Base-by-base conservation (phyloP, 2,797 vertebrate species). In the Avahi laniger region DNA sequence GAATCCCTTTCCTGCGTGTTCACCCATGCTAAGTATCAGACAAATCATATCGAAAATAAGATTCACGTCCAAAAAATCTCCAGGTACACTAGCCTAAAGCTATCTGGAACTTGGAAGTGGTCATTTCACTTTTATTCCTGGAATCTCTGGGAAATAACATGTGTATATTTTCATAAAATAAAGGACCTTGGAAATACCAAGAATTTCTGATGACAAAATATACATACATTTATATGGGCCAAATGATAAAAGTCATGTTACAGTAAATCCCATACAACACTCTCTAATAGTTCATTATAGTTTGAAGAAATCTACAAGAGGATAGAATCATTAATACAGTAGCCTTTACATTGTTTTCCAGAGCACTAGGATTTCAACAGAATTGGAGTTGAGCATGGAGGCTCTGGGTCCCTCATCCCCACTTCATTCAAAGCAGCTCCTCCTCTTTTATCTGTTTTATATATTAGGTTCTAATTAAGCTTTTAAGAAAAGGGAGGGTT, bases 101-200 rank as follows among this genome's bases (percentile, higher is more conserved):
- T 50, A 41, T 41, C 17, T 81, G 17, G 63, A 65, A 11, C n/a
- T 14, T 78, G 13, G 17, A 11, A 65, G 2, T 2, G 33, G 6
- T 15, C 12, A 92, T 46, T 22, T 84, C 22, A 52, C 18, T 88
- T 84, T 83, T 69, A 75, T 48, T 80, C 1, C 67, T 52, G 0
- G 12, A 7, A 22, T 72, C 22, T 22, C 65, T 4, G 54, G 8
- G 35, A 41, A 50, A 57, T 14, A 78, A 81, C 87, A 8, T 12
- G 4, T 79, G 10, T 69, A 2, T 69, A 30, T 67, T 54, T 92
- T 80, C 7, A 84, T 48, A 59, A 97, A 89, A 80, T 61, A 20
- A 94, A 91, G 20, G 18, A 86, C 13, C 12, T 84, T 89, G 22
- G 10, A 96, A 92, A 91, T 78, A 91, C 33, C 26, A 88, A 78